Conservation (phyloP, 2,888 invertebrate species). For the Aleiodes leptofemur region DNA sequence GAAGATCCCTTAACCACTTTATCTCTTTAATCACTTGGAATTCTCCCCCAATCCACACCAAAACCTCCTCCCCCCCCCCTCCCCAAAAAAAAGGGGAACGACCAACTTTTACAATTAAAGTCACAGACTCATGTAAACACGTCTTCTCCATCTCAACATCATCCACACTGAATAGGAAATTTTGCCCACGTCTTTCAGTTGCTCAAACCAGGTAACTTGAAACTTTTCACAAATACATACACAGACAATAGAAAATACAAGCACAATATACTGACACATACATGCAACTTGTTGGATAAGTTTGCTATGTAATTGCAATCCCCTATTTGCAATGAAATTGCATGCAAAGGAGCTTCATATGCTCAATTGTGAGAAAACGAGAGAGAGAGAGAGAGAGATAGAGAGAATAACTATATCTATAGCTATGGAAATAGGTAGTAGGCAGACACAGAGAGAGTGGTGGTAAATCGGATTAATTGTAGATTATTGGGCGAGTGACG, state of each 20-base stretch:
- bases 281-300: conserved; percentile 39
- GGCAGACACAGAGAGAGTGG: conserved; percentile 14
- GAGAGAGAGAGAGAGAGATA: background rate
- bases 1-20: background rate
- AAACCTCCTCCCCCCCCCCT: too few species aligned
- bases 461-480: conserved; percentile 50
- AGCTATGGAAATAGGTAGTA: conserved; percentile 18
- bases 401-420: background rate
- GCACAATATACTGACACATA: conserved; percentile 22
- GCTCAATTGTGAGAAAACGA: conserved; percentile 2
- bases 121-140: conserved; percentile 25
- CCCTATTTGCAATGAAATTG: conserved; percentile 48
- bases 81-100: too few species aligned
- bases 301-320: conserved; percentile 48
- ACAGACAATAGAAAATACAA: conserved; percentile 3
- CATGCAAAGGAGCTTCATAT: conserved; percentile 43
- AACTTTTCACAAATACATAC: background rate
- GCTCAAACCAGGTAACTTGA: conserved; percentile 26
- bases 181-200: conserved; percentile 6
- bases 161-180: conserved; percentile 23
- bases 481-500: conserved; percentile 48
- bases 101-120: conserved; percentile 21
- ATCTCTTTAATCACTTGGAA: conserved; percentile 11
- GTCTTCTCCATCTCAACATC: conserved; percentile 6
- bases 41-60: background rate